Conservation (phyloP, 2,888 invertebrate species). For the Drosophila acutilabella region DNA sequence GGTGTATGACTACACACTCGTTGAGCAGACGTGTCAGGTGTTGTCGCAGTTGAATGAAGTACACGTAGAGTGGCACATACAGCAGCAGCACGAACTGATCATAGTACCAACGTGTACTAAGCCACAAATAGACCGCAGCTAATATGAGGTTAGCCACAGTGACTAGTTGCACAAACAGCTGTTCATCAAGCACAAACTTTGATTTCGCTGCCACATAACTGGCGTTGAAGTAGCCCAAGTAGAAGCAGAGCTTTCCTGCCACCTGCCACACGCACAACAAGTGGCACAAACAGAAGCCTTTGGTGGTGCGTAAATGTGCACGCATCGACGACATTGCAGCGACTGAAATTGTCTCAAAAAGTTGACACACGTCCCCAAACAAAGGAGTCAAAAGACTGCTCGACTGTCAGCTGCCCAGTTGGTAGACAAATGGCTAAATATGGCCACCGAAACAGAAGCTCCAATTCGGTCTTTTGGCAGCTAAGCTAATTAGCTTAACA, state of each 20-base stretch:
- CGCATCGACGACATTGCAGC: conserved; percentile 41
- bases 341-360: background rate
- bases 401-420: background rate
- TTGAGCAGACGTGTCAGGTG: conserved; percentile 51
- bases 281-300: conserved; percentile 65
- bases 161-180: conserved; percentile 59
- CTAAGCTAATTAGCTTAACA: conserved; percentile 24
- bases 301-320: conserved; percentile 35
- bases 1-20: conserved; percentile 34
- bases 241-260: conserved; percentile 43
- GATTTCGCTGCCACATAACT: conserved; percentile 29
- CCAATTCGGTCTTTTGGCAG: too few relatives aligned
- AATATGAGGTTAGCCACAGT: conserved; percentile 20
- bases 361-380: background rate
- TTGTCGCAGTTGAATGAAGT: conserved; percentile 46
- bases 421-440: too few relatives aligned
- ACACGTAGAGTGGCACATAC: conserved; percentile 55
- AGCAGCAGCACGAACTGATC: conserved; percentile 49
- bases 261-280: conserved; percentile 58
- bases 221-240: conserved; percentile 57
- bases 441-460: too few relatives aligned
- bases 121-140: conserved; percentile 40
- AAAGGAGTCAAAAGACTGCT: background rate
- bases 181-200: conserved; percentile 52
- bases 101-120: conserved; percentile 57